Percentiles rank a stretch among this genome's conserved stretches.
phyloP scores from a whole-genome alignment of 2,113 vertebrate genomes.

The Empidonax alnorum region DNA sequence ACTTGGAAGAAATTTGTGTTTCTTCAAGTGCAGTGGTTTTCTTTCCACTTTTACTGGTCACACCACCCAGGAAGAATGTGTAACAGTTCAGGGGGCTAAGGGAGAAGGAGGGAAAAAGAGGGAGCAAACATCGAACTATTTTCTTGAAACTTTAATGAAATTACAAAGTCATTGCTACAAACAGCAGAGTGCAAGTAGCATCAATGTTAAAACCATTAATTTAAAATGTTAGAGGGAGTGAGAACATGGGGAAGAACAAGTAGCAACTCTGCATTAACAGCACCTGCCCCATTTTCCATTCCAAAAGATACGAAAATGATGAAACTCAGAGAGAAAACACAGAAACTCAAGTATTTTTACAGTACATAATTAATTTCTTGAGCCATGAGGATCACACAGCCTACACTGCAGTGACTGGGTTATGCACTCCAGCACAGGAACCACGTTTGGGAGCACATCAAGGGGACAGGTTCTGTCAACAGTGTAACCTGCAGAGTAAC shows the following conservation, averaged over 20 bases:
- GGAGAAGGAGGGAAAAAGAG: neutral
- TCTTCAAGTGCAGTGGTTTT: neutral
- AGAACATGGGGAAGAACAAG: neutral
- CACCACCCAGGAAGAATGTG: neutral
- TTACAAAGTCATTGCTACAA: neutral
- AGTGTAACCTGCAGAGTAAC: neutral
- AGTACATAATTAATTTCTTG: neutral
- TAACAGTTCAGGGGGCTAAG: neutral
- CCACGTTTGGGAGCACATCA: neutral
- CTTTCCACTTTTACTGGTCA: neutral
- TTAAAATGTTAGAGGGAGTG: neutral
- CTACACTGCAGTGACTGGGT: rapidly evolving
- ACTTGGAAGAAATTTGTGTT: neutral
- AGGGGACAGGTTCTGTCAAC: neutral
- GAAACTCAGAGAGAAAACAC: neutral
- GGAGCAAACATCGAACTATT: neutral
- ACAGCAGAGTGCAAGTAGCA: neutral
- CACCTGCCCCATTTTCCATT: rapidly evolving
- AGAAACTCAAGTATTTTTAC: neutral
- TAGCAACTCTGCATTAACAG: neutral
- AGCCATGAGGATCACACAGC: neutral
- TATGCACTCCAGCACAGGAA: rapidly evolving
- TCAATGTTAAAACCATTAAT: neutral
- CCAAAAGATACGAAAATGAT: rapidly evolving
- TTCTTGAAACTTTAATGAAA: neutral